Base-by-base conservation (phyloP, 2,888 invertebrate genomes). In the Ecliptopera silaceata region DNA sequence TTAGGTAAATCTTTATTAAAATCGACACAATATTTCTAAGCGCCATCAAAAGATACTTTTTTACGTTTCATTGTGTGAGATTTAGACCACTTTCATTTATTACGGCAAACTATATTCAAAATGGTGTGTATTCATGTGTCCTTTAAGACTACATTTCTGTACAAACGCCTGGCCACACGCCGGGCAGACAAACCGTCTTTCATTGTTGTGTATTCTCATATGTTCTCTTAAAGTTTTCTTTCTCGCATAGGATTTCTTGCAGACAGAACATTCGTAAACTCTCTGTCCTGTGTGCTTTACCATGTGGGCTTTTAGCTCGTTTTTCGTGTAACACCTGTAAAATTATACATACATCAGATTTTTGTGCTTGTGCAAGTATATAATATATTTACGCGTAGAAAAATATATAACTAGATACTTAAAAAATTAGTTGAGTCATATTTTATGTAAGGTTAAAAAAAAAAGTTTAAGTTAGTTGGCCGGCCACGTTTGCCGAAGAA, bases 271-370 rank as follows among this genome's bases (percentile, higher is more conserved):
- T 22, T 78, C 70, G 48, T 71, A 81, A 0, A 75, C 72, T 50
- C 74, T 80, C 3, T 70, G 65, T 0, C 77, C 82, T 0, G 80
- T 77, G 61, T 89, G 89, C 18, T 80, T 84, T 10, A 80, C 74
- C 76, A 83, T 78, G 57, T 89, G 90, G 10, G 75, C 72, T 43
- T 77, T 81, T 15, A 90, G 66, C 38, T 81, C 80, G 8, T 70
- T 71, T 43, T 77, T 73, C 1, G 50, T 54, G 6, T 47, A 54
- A 10, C 54, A 54, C 11, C 52, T 34, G 22, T 29, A 41, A n/a
- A 39, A 22, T 4, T 6, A 4, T 6, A 22, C 4, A 22, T n/a
- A n/a, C n/a, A n/a, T n/a, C n/a, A n/a, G n/a, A n/a, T n/a, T n/a
- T n/a, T n/a, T n/a, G n/a, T n/a, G n/a, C n/a, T n/a, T n/a, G n/a